phyloP scores from a whole-genome alignment of 2,113 vertebrate species.

The Grus americana region DNA sequence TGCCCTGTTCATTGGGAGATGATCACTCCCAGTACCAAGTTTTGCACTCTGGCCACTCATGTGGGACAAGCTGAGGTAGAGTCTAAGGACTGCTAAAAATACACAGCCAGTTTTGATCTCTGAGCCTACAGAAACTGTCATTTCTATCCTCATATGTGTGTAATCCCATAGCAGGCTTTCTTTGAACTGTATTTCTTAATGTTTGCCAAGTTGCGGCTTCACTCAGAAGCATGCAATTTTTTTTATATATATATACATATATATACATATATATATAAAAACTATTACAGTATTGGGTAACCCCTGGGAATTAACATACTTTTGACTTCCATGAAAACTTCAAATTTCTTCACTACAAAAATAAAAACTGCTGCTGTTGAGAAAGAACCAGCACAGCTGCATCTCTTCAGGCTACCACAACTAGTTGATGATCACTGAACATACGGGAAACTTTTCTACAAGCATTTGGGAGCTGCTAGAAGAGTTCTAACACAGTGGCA shows the following conservation, averaged over 20 bases:
- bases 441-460: accelerated
- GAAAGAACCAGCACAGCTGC: not conserved
- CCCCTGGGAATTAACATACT: not conserved
- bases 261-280: too few relatives aligned
- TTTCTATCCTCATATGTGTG: accelerated
- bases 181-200: not conserved
- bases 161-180: not conserved
- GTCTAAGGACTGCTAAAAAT: not conserved
- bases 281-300: not conserved
- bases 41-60: not conserved
- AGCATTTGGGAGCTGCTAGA: not conserved
- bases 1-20: not conserved
- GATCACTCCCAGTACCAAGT: not conserved
- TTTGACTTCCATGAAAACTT: not conserved
- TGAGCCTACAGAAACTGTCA: not conserved
- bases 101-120: not conserved
- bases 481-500: not conserved
- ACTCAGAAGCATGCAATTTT: not conserved
- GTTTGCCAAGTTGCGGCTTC: not conserved
- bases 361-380: not conserved
- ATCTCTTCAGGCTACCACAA: not conserved
- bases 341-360: not conserved
- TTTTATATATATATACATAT: too few relatives aligned
- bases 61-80: not conserved
- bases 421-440: not conserved